Evolutionary conservation across 2,797 vertebrate genomes (phyloP).

Genomic region (Micropoecilia bifurca): DNA sequence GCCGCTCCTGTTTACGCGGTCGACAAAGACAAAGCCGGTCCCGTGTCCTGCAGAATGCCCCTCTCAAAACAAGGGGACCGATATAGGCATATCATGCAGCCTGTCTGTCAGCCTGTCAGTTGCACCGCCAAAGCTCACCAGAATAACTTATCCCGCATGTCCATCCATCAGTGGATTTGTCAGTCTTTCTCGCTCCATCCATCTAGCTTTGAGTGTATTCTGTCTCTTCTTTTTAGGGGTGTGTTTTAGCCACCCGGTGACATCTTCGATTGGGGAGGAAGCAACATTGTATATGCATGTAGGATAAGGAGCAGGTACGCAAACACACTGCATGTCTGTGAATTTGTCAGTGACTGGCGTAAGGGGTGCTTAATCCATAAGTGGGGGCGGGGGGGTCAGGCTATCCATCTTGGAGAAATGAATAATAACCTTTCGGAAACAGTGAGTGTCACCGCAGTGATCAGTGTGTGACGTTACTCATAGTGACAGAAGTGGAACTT

Average conservation of each 20-base stretch:
- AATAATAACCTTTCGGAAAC: constrained; percentile 70
- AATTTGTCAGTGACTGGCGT: constrained; percentile 40
- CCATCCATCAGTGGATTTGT: constrained; percentile 63
- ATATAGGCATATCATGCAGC: constrained; percentile 57
- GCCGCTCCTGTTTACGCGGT: constrained; percentile 22
- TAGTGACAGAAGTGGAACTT: constrained; percentile 65
- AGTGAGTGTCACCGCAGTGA: constrained; percentile 60
- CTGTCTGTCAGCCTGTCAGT: constrained; percentile 65
- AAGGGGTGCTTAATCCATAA: constrained; percentile 27
- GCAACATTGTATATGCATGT: constrained; percentile 19
- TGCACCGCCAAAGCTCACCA: constrained; percentile 33
- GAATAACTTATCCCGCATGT: constrained; percentile 50
- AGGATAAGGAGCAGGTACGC: constrained; percentile 30
- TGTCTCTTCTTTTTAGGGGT: constrained; percentile 16
- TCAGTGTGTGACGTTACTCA: constrained; percentile 58
- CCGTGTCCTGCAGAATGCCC: constrained; percentile 34
- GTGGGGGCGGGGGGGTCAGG: constrained; percentile 28
- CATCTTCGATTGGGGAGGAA: constrained; percentile 14
- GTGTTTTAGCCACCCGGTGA: constrained; percentile 37
- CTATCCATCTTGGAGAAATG: constrained; percentile 56
- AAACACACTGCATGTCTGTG: constrained; percentile 13
- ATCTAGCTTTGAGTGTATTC: constrained; percentile 26
- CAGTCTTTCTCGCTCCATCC: constrained; percentile 41
- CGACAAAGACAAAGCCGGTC: constrained; percentile 25
- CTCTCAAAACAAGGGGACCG: constrained; percentile 44